These are phyloP conservation scores for Pyrrhia umbra DNA, from an alignment of 2,888 invertebrate species.

Conservation along the genomic window DNA sequence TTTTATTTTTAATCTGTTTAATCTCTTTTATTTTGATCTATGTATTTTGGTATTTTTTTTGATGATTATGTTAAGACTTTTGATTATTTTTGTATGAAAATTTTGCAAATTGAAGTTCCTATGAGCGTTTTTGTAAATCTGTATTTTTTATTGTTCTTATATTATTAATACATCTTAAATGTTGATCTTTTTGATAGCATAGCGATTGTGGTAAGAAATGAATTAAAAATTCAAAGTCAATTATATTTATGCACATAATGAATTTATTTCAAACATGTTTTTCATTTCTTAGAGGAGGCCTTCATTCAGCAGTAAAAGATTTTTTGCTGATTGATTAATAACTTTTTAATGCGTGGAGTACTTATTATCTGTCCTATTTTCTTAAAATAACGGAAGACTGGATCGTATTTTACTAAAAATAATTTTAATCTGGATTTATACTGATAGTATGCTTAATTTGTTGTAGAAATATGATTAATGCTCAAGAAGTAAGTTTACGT, in stretches of 20 bases:
- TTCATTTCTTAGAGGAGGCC: no score
- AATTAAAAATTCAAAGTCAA: conserved; percentile 23
- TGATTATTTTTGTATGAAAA: conserved; percentile 37
- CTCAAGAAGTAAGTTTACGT: conserved; percentile 30
- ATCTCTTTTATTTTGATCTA: conserved; percentile 23
- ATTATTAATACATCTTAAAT: conserved; percentile 11
- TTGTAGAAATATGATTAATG: conserved; percentile 8
- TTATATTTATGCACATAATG: no score
- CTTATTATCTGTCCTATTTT: conserved; percentile 31
- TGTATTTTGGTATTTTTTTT: conserved; percentile 45
- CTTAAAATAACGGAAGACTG: conserved; percentile 16
- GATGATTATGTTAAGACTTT: conserved; percentile 30
- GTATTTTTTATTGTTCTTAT: conserved; percentile 12
- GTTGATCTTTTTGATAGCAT: conserved; percentile 13
- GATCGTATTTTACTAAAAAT: conserved; percentile 12
- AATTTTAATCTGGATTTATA: conserved; percentile 3
- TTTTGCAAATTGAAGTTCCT: conserved; percentile 67
- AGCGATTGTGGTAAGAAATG: conserved; percentile 17
- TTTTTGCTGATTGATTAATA: not conserved
- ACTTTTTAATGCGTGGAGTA: conserved; percentile 23
- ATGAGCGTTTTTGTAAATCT: conserved; percentile 23
- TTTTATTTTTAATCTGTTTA: conserved; percentile 32
- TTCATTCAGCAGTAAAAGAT: not conserved
- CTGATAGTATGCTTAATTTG: conserved; percentile 21
- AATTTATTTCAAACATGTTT: no score